phyloP scores from a whole-genome alignment of 2,113 vertebrate species.

The Cygnus atratus region DNA sequence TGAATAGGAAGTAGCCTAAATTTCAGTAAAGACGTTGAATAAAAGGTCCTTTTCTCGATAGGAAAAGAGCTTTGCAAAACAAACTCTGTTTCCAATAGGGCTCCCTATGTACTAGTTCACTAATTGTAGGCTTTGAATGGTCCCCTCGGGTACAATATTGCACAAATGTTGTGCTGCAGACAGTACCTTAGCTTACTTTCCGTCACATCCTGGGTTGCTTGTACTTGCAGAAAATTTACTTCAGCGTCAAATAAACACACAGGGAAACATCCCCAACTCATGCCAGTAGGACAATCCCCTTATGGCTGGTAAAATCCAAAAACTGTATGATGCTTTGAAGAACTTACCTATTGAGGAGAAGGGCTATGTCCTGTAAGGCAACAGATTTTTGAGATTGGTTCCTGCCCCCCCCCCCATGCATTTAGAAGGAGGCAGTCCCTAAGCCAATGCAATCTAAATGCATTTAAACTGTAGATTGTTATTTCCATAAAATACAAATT shows the following conservation, averaged over 20 bases:
- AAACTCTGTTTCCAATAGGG: accelerated
- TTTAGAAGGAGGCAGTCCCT: not conserved
- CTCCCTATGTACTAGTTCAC: not conserved
- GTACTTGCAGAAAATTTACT: not conserved
- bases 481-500: no score
- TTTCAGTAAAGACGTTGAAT: not conserved
- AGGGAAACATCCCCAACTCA: not conserved
- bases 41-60: not conserved
- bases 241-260: not conserved
- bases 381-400: not conserved
- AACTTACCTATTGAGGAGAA: not conserved
- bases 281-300: not conserved
- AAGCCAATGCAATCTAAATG: not conserved
- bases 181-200: not conserved
- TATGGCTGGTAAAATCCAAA: not conserved
- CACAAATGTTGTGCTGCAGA: not conserved
- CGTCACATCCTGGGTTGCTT: not conserved
- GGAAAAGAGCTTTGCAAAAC: not conserved
- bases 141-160: not conserved
- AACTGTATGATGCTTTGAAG: accelerated
- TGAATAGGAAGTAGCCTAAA: not conserved
- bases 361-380: not conserved
- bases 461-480: not conserved
- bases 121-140: not conserved
- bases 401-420: no score